Percentiles rank a stretch among this genome's conserved stretches.
phyloP scores from a whole-genome alignment of 2,113 vertebrate species.

The Chelonoidis abingdonii region DNA sequence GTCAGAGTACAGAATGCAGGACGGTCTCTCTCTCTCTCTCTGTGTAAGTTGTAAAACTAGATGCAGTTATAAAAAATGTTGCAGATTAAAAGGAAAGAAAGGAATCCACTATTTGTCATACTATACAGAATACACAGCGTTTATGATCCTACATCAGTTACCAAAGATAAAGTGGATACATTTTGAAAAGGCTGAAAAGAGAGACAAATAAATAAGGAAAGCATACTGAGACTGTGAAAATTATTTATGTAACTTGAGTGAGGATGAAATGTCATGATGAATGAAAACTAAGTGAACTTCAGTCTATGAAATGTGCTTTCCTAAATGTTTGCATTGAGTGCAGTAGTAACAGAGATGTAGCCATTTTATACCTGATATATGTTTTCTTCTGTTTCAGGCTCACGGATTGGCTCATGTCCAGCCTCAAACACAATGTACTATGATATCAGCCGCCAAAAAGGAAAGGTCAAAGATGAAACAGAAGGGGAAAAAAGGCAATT shows the following conservation, averaged over 20 bases:
- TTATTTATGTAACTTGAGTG: constrained; percentile 22
- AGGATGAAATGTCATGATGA: constrained; percentile 62
- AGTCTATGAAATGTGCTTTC: constrained; percentile 36
- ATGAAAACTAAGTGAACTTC: constrained; percentile 50
- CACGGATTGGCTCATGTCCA: constrained; percentile 99
- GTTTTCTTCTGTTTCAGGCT: constrained; percentile 98
- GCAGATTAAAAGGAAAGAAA: neutral
- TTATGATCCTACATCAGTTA: neutral
- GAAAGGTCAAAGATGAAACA: constrained; percentile 81
- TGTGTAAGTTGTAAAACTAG: neutral
- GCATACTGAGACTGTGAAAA: constrained; percentile 21
- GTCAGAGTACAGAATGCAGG: constrained; percentile 19
- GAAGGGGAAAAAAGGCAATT: constrained; percentile 81
- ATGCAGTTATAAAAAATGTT: neutral
- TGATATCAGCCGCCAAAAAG: constrained; percentile 87
- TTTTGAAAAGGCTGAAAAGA: constrained; percentile 6
- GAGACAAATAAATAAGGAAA: constrained; percentile 34
- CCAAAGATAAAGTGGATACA: neutral
- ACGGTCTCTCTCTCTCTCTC: neutral
- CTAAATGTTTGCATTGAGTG: neutral
- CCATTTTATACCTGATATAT: constrained; percentile 97
- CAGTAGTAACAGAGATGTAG: constrained; percentile 54
- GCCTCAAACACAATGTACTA: constrained; percentile 99
- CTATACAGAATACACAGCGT: neutral
- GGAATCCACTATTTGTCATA: neutral